Evolutionary conservation across 2,888 invertebrate genomes (phyloP), one percentile per base, ranked within the genome.

Genomic region (Tipula lateralis): DNA sequence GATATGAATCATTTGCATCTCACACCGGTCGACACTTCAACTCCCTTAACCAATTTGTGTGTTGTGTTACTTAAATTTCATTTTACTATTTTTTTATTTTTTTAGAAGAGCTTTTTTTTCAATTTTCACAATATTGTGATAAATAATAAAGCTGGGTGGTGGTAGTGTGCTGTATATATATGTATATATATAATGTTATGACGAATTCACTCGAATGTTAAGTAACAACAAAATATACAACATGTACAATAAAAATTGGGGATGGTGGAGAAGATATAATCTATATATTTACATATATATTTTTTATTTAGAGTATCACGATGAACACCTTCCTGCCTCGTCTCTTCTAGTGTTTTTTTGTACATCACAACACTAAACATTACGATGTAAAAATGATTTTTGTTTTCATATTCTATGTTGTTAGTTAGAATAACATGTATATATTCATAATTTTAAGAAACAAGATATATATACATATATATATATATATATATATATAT

Each of bases 171-270:
- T n/a, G n/a, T n/a, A n/a, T n/a, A n/a, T n/a, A n/a, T n/a, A n/a
- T n/a, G n/a, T n/a, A n/a, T n/a, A n/a, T n/a, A 66, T 66, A 66
- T 66, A 24, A 66, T 66, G 66, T 66, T 66, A 66, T 66, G 66
- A 66, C 66, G 66, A 66, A 66, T 66, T 66, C 24, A 66, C 66
- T 66, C 66, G 24, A 66, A 24, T 24, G 24, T 24, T 66, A 66
- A 66, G 24, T 66, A 66, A 66, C 24, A 66, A 66, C 66, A 66
- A 66, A 39, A 39, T 13, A 66, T 24, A 44, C 4, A 16, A 34
- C n/a, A n/a, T 6, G 24, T 24, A 24, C 66, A 24, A 24, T 12
- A 66, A 1, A 66, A 66, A 24, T 24, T 19, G 66, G 66, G 66
- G 66, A 9, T 24, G 66, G 50, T 19, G 50, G 50, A 50, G 50